A percentile compares a stretch with the other conserved stretches of the same genome.
phyloP scores from a whole-genome alignment of 2,888 invertebrate genomes.

The Dichetophora obliterata region DNA sequence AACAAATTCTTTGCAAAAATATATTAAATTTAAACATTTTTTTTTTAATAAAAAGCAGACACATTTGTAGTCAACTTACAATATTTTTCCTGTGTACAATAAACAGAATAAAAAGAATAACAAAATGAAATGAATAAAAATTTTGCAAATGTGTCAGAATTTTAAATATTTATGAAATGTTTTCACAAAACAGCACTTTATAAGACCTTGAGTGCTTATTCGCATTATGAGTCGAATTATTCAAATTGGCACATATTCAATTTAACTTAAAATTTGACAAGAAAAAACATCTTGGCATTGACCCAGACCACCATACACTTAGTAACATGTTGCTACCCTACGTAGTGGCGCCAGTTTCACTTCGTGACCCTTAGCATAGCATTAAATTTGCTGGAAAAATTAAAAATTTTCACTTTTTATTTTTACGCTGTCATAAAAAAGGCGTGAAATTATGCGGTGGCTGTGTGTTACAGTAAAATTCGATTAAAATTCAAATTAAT shows the following conservation, averaged over 20 bases:
- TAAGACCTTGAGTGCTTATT: too few relatives aligned
- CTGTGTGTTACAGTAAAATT: neutral
- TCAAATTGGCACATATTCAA: neutral
- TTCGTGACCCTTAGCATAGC: neutral
- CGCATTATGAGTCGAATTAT: neutral
- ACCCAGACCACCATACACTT: neutral
- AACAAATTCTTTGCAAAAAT: too few relatives aligned
- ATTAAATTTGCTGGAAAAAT: neutral
- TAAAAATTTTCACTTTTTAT: neutral
- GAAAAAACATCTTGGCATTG: neutral
- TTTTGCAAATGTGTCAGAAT: too few relatives aligned
- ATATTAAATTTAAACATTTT: too few relatives aligned
- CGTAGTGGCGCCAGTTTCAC: neutral
- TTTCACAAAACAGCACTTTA: too few relatives aligned
- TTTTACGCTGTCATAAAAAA: neutral
- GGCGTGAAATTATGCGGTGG: neutral
- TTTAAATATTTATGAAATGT: too few relatives aligned
- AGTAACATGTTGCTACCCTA: neutral
- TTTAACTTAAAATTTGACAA: neutral
- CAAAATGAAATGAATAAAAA: too few relatives aligned
- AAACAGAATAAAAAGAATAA: too few relatives aligned
- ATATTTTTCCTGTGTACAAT: too few relatives aligned
- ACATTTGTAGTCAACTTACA: too few relatives aligned
- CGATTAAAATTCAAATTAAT: slow-evolving; percentile 24
- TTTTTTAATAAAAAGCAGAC: too few relatives aligned